Percentiles rank a stretch among this genome's conserved stretches.
phyloP scores from a whole-genome alignment of 2,113 vertebrate genomes.

The Pimephales promelas region DNA sequence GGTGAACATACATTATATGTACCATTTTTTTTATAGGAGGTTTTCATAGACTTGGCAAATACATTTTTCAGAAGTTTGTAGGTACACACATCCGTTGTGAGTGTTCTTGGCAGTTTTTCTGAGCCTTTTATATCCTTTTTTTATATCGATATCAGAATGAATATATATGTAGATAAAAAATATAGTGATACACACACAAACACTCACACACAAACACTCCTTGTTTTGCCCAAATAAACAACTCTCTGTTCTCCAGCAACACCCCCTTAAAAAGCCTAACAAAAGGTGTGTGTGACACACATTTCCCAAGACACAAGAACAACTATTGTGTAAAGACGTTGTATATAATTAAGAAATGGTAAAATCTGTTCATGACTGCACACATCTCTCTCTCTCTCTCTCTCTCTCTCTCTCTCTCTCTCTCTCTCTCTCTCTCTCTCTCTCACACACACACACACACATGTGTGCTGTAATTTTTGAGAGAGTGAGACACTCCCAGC shows the following conservation, averaged over 20 bases:
- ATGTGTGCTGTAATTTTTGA: slow-evolving; percentile 45
- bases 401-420: too few relatives aligned
- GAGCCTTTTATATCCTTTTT: too few relatives aligned
- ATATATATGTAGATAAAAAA: too few relatives aligned
- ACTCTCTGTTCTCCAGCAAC: slow-evolving; percentile 35
- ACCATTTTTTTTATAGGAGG: too few relatives aligned
- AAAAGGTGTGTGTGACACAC: slow-evolving; percentile 27
- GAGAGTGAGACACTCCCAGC: slow-evolving; percentile 49
- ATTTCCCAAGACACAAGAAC: slow-evolving; percentile 22
- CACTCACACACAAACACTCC: not conserved
- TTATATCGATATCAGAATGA: too few relatives aligned
- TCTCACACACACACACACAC: slow-evolving; percentile 26
- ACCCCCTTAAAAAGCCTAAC: slow-evolving; percentile 19
- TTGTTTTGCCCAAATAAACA: slow-evolving; percentile 29
- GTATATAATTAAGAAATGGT: slow-evolving; percentile 19
- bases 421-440: too few relatives aligned
- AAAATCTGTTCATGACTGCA: slow-evolving; percentile 11
- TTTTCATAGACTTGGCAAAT: too few relatives aligned
- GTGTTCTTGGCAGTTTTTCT: too few relatives aligned
- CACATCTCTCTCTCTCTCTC: not conserved
- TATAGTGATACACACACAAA: too few relatives aligned
- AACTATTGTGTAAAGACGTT: slow-evolving; percentile 11
- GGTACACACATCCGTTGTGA: too few relatives aligned
- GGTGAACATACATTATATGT: too few relatives aligned
- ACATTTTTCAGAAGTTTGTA: too few relatives aligned